phyloP scores from a whole-genome alignment of 2,113 vertebrate species.

The Xenus cinereus region DNA sequence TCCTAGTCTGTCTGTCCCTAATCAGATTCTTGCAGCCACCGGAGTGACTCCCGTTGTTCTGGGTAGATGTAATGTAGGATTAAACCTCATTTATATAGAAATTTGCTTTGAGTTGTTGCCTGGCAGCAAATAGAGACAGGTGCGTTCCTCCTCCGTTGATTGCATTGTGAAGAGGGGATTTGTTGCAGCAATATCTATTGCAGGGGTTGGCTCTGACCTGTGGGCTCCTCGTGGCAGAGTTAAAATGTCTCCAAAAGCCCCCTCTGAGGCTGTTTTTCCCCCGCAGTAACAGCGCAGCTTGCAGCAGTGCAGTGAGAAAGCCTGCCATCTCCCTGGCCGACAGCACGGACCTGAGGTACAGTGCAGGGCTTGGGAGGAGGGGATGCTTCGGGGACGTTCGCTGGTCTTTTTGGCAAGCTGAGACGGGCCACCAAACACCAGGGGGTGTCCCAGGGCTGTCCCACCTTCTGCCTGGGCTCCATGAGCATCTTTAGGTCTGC shows the following conservation, averaged over 20 bases:
- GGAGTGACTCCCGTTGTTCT: fast-evolving
- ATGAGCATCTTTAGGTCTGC: fast-evolving
- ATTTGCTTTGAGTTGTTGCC: fast-evolving
- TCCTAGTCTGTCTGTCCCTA: not conserved
- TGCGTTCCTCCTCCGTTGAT: not conserved
- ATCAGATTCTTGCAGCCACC: not conserved
- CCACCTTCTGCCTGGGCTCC: not conserved
- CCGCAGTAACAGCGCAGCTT: constrained; percentile 92
- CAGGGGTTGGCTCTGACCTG: fast-evolving
- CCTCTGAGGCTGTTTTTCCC: not conserved
- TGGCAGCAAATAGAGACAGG: not conserved
- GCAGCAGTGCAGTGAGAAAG: constrained; percentile 94
- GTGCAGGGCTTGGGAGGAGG: not conserved
- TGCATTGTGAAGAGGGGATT: not conserved
- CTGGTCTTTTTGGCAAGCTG: not conserved
- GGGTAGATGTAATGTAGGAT: not conserved
- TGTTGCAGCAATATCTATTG: not conserved
- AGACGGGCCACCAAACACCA: not conserved
- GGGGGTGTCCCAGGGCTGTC: not conserved
- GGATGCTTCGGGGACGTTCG: fast-evolving
- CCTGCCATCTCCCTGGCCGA: constrained; percentile 97
- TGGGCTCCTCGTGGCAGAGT: fast-evolving
- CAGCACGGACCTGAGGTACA: constrained; percentile 92
- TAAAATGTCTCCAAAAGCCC: not conserved
- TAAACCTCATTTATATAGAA: not conserved